Evolutionary conservation across 2,113 vertebrate genomes (phyloP), one percentile per base, ranked within the genome.

Genomic region (Andinoacara biseriatus): DNA sequence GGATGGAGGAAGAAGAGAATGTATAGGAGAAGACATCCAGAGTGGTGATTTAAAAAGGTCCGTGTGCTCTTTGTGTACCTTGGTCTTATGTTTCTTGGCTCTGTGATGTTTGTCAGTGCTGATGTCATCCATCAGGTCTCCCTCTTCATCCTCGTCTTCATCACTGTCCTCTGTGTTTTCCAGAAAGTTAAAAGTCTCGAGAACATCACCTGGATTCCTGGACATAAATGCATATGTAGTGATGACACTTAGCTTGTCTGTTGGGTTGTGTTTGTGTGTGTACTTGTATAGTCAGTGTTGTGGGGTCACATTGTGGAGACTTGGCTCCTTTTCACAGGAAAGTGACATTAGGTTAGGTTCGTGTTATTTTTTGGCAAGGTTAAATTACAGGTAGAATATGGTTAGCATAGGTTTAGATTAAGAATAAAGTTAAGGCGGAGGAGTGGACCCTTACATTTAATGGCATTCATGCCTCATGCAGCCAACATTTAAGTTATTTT

Each of bases 161-260:
- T 99, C 98, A 49, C 98, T 99, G 93, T 99, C 98, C 91, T 99
- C 98, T 0, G 98, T 96, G 6, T 97, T 99, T 96, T 99, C 98
- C 95, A 99, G 96, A 95, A 99, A 99, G 95, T 99, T 99, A 92
- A 99, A 99, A 18, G 98, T 99, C 96, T 99, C 98, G 91, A 99
- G 96, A 93, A 99, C 98, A 89, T 99, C 98, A 62, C 97, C 97
- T 85, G 97, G 96, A 95, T 96, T 97, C 95, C 98, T 99, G 92
- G 1, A 74, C 18, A 67, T 24, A 84, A 3, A 65, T 2, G 10
- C 20, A 61, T 24, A 59, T 24, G 0, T 8, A 15, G 17, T 54
- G 24, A 69, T 54, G 24, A 69, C 61, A 24, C 57, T 11, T 20
- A 14, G 15, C 38, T 13, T 52, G 26, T 59, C 38, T 80, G 8